Base-by-base conservation (phyloP, 2,888 invertebrate species). In the Sphaeridia pumilis region DNA sequence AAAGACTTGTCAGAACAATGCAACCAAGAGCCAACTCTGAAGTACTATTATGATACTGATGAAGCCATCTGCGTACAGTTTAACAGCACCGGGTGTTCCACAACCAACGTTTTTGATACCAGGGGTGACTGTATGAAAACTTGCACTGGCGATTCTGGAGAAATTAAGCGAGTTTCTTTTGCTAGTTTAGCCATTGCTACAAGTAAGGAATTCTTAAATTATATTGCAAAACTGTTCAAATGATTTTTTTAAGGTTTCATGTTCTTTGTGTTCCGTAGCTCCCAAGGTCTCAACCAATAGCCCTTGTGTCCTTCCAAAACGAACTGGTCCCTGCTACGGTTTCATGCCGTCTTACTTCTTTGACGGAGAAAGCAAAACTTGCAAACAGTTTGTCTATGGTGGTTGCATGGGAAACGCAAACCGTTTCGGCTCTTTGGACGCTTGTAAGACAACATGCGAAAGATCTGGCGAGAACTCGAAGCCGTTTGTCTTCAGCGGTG, bases 341-440 rank as follows among this genome's bases (percentile, higher is more conserved):
- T 34, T 46, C 21, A 36, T 58, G 14, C 58, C 55, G 31, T 55
- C 61, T 1, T 61, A 41, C 28, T 62, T 58, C 25, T 64, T 55
- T 41, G 61, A 64, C 35, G 56, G 38, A 4, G 54, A 55, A 3
- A 46, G 52, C 4, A 48, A 53, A 41, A 36, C 55, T 31, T 64
- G 62, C 52, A 49, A 59, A 42, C 48, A 48, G 38, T 63, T 64
- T 42, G 44, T 57, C 7, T 64, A 59, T 46, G 55, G 58, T n/a
- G 64, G 64, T 28, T 64, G 64, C 46, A 59, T 61, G 41, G 64
- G 64, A 24, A 63, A 64, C 57, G 56, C 56, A 27, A 64, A 64
- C 55, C 59, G 61, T 7, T 64, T 64, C 38, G 45, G 27, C 46
- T 58, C 49, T 34, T 36, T 54, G 28, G 56, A 54, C 22, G 56